Conservation (phyloP, 1,140 invertebrate genomes). For the Drosophila pandora region DNA sequence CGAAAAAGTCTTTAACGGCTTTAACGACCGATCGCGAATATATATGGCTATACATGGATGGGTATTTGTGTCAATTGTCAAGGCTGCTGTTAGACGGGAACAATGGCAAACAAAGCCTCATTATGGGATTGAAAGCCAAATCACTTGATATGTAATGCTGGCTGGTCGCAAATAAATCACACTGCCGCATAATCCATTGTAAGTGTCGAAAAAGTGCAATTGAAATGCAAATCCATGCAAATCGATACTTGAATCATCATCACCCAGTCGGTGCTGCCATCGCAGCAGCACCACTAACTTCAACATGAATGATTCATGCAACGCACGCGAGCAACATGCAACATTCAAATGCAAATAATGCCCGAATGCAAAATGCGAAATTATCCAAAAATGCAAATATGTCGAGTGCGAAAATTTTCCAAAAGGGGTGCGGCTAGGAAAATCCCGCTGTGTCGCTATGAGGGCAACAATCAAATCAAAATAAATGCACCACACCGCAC, state of each 20-base stretch:
- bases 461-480: constrained; percentile 77
- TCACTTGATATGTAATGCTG: constrained; percentile 74
- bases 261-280: constrained; percentile 1
- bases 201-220: constrained; percentile 80
- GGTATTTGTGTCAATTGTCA: constrained; percentile 54
- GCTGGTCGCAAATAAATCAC: constrained; percentile 75
- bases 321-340: constrained; percentile 73
- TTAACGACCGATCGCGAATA: constrained; percentile 19
- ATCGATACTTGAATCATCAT: constrained; percentile 80
- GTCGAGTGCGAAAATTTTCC: constrained; percentile 36
- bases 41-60: constrained; percentile 23
- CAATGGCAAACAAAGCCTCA: constrained; percentile 73
- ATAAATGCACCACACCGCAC: constrained; percentile 68
- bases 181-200: constrained; percentile 80
- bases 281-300: constrained; percentile 17
- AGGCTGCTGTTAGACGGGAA: constrained; percentile 57
- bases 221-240: constrained; percentile 81
- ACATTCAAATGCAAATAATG: constrained; percentile 64
- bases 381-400: constrained; percentile 47
- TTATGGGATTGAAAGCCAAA: constrained; percentile 57
- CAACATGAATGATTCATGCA: constrained; percentile 74
- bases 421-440: constrained; percentile 12
- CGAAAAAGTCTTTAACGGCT: constrained; percentile 28
- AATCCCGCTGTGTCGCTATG: constrained; percentile 62
- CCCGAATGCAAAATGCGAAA: constrained; percentile 49